Base-by-base conservation (phyloP, 2,888 invertebrate species). In the Drosophila sordidula region DNA sequence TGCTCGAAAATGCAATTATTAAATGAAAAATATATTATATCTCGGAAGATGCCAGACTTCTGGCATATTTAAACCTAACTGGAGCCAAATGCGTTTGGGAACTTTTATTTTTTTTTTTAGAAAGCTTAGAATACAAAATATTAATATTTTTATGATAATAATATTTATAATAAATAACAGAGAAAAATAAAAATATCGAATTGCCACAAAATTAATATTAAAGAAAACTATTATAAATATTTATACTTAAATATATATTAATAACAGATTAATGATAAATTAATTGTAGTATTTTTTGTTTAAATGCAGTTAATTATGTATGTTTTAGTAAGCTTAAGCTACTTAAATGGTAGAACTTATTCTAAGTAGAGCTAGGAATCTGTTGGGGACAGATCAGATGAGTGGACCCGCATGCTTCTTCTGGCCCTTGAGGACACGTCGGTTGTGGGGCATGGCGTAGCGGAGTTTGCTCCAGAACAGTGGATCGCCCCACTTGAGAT, bases 391-490 rank as follows among this genome's bases (percentile, higher is more conserved):
- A 16, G 8, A 26, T 81, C 49, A 83, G 8, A 88, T 55, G 14
- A 83, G 70, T 1, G 85, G 78, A 67, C 90, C 66, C 36, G 68
- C 59, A 70, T 75, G 62, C 69, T 89, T 73, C 57, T 81, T 82
- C 44, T 82, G 88, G 0, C 87, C 80, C 61, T 87, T 11, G 82
- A 90, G 22, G 91, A 92, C 91, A 4, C 85, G 71, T 4, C 87
- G 69, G 58, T 85, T 85, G 59, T 95, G 95, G 0, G 95, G 95
- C 82, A 95, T 92, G 11, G 96, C 96, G 87, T 95, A 95, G 42
- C 93, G 92, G 51, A 97, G 91, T 89, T 95, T 96, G 70, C 95
- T 93, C 96, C 96, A 96, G 90, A 97, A 96, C 94, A 95, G 95
- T 1, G 95, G 95, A 87, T 96, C 96, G 3, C 94, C 95, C 95